Percentiles rank a stretch among this genome's conserved stretches.
These are phyloP conservation scores for Sparus aurata DNA, from an alignment of 2,797 vertebrate species.

Conservation along the genomic window DNA sequence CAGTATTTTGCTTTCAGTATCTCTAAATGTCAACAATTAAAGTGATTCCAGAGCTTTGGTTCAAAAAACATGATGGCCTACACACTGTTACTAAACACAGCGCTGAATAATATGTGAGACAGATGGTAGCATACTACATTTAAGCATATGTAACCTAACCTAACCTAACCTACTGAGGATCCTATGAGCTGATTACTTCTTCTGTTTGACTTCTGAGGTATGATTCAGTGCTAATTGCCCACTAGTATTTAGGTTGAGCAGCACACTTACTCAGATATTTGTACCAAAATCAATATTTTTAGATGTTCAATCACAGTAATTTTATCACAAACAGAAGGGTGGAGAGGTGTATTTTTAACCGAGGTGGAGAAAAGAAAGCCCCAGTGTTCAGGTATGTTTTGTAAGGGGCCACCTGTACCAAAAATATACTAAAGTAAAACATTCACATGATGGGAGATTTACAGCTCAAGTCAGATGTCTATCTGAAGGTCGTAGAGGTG, in stretches of 20 bases:
- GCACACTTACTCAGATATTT: background rate
- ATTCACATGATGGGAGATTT: slow-evolving; percentile 7
- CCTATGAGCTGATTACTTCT: slow-evolving; percentile 2
- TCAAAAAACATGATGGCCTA: background rate
- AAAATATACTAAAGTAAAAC: slow-evolving; percentile 19
- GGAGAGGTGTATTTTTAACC: background rate
- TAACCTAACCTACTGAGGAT: background rate
- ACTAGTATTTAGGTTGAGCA: background rate
- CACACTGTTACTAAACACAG: background rate
- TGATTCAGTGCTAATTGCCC: background rate
- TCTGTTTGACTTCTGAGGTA: background rate
- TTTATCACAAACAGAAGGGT: background rate
- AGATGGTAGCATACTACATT: background rate
- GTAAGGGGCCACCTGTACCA: background rate
- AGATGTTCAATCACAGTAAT: too few species aligned
- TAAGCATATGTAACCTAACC: background rate
- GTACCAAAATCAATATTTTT: background rate
- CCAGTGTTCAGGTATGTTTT: background rate
- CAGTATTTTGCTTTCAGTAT: background rate
- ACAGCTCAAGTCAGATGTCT: slow-evolving; percentile 22
- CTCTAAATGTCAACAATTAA: background rate
- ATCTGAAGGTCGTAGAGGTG: slow-evolving; percentile 10
- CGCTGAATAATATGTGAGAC: background rate
- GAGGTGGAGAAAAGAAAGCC: background rate
- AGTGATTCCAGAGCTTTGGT: background rate